Evolutionary conservation across 2,113 vertebrate genomes (phyloP), one percentile per base, ranked within the genome.

Genomic region (Triplophysa siluroides): DNA sequence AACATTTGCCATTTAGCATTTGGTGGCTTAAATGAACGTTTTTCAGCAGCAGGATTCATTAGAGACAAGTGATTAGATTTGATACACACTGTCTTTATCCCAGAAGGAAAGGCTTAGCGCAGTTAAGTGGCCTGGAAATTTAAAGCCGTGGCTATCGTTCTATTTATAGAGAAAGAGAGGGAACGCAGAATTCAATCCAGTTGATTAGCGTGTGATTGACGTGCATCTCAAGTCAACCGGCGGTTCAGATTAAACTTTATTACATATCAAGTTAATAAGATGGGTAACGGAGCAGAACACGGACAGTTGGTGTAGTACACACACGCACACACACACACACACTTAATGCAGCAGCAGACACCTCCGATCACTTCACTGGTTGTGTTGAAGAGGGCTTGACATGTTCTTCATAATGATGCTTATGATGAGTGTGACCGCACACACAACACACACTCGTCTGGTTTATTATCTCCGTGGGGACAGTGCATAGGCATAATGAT

Each of bases 121-220:
- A 62, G 56, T 62, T 75, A 75, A 75, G 58, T 75, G 72, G 58
- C 9, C 54, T 75, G 72, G 23, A 75, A 75, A 75, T 75, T 47
- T 63, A 45, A 58, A 63, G 38, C 58, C 26, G 58, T 1, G 72
- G 72, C 72, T 50, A 65, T 50, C 70, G 23, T 66, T 65, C 71
- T 74, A 66, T 80, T 58, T 66, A 65, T 65, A 43, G 62, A 78
- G 26, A 10, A 1, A 13, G 50, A 70, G 33, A 70, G 58, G 45
- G 76, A 23, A 43, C 23, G 13, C 75, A 38, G 62, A 62, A 50
- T 61, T 47, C 19, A 78, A 78, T 43, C 33, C 41, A 69, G 80
- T 73, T 72, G 23, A 68, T 45, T 78, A 61, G 41, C 13, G 71
- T 50, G 56, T 84, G 79, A 84, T 78, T 84, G 79, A 84, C 62